Evolutionary conservation across 2,888 invertebrate genomes (phyloP), one percentile per base, ranked within the genome.

Genomic region (Lysandra bellargus): DNA sequence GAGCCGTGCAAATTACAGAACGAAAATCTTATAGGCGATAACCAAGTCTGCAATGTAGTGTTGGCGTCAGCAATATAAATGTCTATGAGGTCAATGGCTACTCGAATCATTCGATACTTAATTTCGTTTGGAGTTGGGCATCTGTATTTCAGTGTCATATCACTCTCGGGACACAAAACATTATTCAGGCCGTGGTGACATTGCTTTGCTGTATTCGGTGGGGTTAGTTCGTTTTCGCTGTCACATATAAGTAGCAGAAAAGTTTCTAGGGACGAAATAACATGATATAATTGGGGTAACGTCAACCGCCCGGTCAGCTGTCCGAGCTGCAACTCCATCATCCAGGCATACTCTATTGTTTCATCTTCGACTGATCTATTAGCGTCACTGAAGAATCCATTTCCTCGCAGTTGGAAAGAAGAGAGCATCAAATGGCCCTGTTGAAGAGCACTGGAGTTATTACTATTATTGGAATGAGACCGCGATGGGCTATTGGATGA

Each of bases 331-430:
- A 99, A 96, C 90, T 99, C 99, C 85, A 99, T 96, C 85, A 99
- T 95, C 99, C 99, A 99, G 0, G 98, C 98, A 89, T 99, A 99
- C 89, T 99, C 99, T 30, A 99, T 92, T 0, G 99, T 99, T 85
- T 99, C 99, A 89, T 98, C 97, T 85, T 99, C 98, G 33, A 99
- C 95, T 9, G 97, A 96, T 82, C 98, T 95, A 79, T 98, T 98
- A 80, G 98, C 96, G 86, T 98, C 98, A 84, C 99, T 99, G 88
- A 99, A 99, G 97, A 99, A 98, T 0, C 98, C 99, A 89, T 99
- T 98, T 0, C 99, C 99, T 84, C 99, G 96, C 85, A 98, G 96
- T 90, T 98, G 98, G 76, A 98, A 95, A 0, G 98, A 98, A 1
- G 98, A 98, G 4, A 98, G 92, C 95, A 98, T 96, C 80, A 98